Evolutionary conservation across 2,888 invertebrate species (phyloP).

Genomic region (Beris morrisii): DNA sequence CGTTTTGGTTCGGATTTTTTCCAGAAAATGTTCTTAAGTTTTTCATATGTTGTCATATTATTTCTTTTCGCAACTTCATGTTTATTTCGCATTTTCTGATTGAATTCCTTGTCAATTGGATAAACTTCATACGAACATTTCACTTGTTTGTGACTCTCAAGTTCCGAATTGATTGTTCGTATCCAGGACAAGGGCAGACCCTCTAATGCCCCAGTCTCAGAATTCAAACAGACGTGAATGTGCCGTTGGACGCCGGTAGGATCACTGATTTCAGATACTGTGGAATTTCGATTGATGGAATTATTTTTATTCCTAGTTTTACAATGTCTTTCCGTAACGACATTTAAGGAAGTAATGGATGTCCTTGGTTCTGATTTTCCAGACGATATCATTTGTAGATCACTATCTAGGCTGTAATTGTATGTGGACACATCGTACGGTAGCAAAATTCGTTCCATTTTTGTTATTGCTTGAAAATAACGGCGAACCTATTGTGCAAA

Average conservation of each 20-base stretch:
- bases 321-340: too few species aligned
- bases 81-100: conserved; percentile 15
- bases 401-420: background rate
- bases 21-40: conserved; percentile 8
- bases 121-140: conserved; percentile 23
- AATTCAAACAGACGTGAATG: conserved; percentile 17
- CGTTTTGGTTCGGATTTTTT: background rate
- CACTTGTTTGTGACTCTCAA: background rate
- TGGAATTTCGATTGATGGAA: conserved; percentile 2
- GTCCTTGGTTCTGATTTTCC: background rate
- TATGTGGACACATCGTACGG: conserved; percentile 6
- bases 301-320: conserved; percentile 2
- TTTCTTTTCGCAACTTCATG: conserved; percentile 1
- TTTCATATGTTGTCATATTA: conserved; percentile 4
- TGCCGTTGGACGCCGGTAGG: conserved; percentile 20
- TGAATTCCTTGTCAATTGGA: conserved; percentile 21
- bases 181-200: conserved; percentile 24
- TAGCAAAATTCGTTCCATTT: background rate
- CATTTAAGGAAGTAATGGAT: background rate
- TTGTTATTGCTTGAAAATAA: background rate
- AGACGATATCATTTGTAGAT: conserved; percentile 1
- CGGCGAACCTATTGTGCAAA: too few species aligned
- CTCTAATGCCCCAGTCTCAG: conserved; percentile 17
- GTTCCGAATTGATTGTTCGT: conserved; percentile 5
- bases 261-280: conserved; percentile 18